A percentile compares a stretch with the other conserved stretches of the same genome.
These are phyloP conservation scores for Scarus forsteni DNA, from an alignment of 2,797 vertebrate genomes.

Conservation along the genomic window DNA sequence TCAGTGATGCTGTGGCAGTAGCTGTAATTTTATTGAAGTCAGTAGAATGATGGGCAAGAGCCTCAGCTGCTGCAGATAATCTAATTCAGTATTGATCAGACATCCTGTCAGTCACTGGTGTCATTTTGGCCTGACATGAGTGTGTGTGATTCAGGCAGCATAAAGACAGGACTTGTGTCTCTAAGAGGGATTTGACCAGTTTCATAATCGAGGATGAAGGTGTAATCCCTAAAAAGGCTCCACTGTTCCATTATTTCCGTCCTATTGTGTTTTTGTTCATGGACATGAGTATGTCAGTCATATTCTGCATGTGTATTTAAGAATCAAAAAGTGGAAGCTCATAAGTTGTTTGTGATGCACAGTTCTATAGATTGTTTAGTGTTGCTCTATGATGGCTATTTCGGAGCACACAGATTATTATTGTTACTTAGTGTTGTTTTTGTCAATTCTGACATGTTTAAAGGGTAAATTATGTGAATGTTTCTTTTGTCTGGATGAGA, in stretches of 20 bases:
- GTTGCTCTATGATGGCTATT: too few species aligned
- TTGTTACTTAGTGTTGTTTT: too few species aligned
- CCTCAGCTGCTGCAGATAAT: conserved; percentile 18
- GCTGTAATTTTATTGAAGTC: conserved; percentile 50
- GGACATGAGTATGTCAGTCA: conserved; percentile 8
- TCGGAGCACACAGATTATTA: too few species aligned
- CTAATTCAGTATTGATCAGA: conserved; percentile 24
- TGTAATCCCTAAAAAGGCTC: conserved; percentile 48
- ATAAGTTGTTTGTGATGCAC: conserved; percentile 5
- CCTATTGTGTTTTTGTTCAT: background rate
- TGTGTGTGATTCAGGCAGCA: background rate
- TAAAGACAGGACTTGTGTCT: conserved; percentile 37
- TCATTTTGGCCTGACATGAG: background rate
- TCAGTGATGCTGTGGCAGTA: conserved; percentile 29
- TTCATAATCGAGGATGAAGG: conserved; percentile 57
- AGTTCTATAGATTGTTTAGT: too few species aligned
- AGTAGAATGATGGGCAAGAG: conserved; percentile 14
- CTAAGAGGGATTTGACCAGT: conserved; percentile 62
- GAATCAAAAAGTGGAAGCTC: conserved; percentile 18
- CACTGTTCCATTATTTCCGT: conserved; percentile 16
- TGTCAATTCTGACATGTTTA: too few species aligned
- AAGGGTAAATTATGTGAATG: too few species aligned
- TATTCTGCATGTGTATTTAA: conserved; percentile 8
- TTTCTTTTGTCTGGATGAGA: too few species aligned
- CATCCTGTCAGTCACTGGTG: conserved; percentile 3